A percentile compares a stretch with the other conserved stretches of the same genome.
These are phyloP conservation scores for Drosophila subquinaria DNA, from an alignment of 2,888 invertebrate species.

Conservation along the genomic window DNA sequence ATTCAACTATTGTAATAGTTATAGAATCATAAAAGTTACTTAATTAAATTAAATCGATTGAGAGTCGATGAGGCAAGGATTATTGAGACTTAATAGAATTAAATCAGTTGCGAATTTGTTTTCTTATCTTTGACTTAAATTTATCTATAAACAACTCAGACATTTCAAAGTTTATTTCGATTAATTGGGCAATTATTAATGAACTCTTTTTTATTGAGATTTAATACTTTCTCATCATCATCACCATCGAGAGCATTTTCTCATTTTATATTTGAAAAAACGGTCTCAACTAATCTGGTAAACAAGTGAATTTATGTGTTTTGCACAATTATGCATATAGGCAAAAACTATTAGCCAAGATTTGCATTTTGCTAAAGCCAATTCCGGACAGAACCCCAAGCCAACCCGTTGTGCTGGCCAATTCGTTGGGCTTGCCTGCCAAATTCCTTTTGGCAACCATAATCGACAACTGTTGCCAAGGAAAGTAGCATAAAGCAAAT, in stretches of 20 bases:
- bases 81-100: not conserved
- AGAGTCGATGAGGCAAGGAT: not conserved
- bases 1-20: not conserved
- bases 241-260: not conserved
- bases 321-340: constrained; percentile 69
- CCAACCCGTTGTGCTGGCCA: constrained; percentile 27
- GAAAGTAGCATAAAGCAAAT: constrained; percentile 74
- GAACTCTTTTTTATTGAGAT: not conserved
- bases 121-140: not conserved
- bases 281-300: constrained; percentile 22
- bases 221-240: not conserved
- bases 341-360: constrained; percentile 61
- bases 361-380: constrained; percentile 44
- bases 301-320: constrained; percentile 70
- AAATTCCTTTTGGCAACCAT: constrained; percentile 74
- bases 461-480: constrained; percentile 77
- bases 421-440: constrained; percentile 45
- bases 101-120: not conserved
- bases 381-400: constrained; percentile 29
- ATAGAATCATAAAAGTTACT: not conserved
- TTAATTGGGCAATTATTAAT: not conserved
- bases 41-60: not conserved
- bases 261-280: constrained; percentile 2
- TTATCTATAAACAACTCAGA: not conserved
- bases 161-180: not conserved